These are phyloP conservation scores for Alces alces DNA, from an alignment of 2,113 vertebrate genomes.

Conservation along the genomic window DNA sequence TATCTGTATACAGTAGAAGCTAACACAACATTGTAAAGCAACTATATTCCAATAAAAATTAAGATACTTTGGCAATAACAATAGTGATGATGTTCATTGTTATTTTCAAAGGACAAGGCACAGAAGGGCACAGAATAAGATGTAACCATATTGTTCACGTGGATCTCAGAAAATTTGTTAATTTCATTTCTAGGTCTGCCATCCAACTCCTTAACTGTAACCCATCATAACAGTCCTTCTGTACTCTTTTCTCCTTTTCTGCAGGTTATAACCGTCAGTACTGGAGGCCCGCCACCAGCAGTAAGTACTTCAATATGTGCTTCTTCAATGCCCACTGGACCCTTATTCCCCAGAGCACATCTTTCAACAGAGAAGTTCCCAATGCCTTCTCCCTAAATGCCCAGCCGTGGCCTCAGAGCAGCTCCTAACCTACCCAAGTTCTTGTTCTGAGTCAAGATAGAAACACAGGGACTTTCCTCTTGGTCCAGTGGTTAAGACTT, in stretches of 20 bases:
- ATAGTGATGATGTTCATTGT: not conserved
- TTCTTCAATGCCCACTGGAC: not conserved
- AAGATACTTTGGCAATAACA: not conserved
- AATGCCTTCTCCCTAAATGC: not conserved
- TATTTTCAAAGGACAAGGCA: not conserved
- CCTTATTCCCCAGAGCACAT: not conserved
- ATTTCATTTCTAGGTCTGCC: not conserved
- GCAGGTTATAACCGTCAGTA: not conserved
- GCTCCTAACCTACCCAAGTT: not conserved
- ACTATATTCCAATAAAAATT: not conserved
- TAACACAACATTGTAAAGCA: not conserved
- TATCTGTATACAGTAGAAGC: not conserved
- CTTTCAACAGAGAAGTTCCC: not conserved
- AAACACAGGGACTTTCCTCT: not conserved
- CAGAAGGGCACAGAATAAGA: not conserved
- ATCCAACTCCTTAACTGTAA: not conserved
- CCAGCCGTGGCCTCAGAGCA: not conserved
- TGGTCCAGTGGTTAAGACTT: not conserved
- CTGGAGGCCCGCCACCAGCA: not conserved
- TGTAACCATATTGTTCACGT: not conserved
- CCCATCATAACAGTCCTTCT: not conserved
- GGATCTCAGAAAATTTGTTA: not conserved
- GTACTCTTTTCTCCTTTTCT: not conserved
- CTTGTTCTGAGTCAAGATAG: not conserved
- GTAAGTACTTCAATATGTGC: slow-evolving; percentile 41